Evolutionary conservation across 1,140 invertebrate species (phyloP).

Genomic region (Drosophila tsacasi): DNA sequence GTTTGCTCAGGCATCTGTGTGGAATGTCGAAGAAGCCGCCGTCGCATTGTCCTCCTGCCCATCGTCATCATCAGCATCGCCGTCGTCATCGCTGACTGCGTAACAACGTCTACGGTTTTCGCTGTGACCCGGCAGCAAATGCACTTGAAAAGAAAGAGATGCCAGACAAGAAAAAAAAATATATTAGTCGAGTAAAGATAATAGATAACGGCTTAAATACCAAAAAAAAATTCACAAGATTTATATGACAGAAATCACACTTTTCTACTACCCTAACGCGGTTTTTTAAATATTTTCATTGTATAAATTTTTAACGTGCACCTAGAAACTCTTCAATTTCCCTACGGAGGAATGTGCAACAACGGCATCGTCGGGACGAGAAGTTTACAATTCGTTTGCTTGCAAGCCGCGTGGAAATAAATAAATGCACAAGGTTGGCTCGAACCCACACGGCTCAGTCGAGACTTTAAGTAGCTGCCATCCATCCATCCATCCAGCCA

Average conservation of each 20-base stretch:
- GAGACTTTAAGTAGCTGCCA: constrained; percentile 57
- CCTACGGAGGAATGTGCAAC: constrained; percentile 45
- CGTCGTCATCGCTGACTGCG: constrained; percentile 12
- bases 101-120: constrained; percentile 29
- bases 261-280: not conserved
- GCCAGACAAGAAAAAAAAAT: not conserved
- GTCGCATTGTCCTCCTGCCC: constrained; percentile 20
- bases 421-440: constrained; percentile 57
- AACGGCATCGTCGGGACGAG: constrained; percentile 22
- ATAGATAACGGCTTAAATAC: not conserved
- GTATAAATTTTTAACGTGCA: constrained; percentile 8
- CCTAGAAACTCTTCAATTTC: not conserved
- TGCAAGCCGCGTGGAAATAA: constrained; percentile 40
- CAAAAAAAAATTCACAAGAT: not conserved
- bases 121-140: not conserved
- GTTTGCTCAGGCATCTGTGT: constrained; percentile 28
- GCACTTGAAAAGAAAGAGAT: constrained; percentile 21
- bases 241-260: not conserved
- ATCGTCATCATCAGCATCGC: constrained; percentile 41
- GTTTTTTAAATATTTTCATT: not conserved
- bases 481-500: constrained; percentile 12
- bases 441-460: constrained; percentile 40
- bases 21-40: constrained; percentile 18
- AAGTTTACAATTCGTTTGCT: constrained; percentile 56
- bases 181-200: not conserved